phyloP scores from a whole-genome alignment of 92 coral and sea anemone species.

The Phymanthus crucifer region DNA sequence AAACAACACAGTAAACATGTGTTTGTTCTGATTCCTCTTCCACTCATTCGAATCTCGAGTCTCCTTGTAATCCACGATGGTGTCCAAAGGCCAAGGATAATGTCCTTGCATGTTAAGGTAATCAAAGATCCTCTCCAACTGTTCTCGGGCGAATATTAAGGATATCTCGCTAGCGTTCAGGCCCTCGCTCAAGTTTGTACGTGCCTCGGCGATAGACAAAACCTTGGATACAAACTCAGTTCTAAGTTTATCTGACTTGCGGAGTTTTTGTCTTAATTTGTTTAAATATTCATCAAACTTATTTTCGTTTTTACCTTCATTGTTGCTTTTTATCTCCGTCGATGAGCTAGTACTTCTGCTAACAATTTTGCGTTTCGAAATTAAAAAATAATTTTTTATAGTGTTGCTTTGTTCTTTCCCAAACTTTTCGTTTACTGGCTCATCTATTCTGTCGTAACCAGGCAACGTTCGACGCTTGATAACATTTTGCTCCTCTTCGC shows the following conservation, averaged over 20 bases:
- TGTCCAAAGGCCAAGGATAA: slow-evolving; percentile 92
- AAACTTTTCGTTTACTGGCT: background rate
- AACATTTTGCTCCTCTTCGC: background rate
- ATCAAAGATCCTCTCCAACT: slow-evolving; percentile 70
- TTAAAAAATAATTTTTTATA: background rate
- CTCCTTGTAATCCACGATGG: slow-evolving; percentile 61
- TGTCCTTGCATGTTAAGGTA: slow-evolving; percentile 79
- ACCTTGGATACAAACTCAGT: slow-evolving; percentile 20
- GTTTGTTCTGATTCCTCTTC: slow-evolving; percentile 33
- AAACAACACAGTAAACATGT: slow-evolving; percentile 71
- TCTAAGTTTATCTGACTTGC: background rate
- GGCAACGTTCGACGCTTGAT: background rate
- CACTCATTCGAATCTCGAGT: slow-evolving; percentile 57
- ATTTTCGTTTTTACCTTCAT: background rate
- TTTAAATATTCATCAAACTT: background rate
- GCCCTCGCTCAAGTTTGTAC: background rate
- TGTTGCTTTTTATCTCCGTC: background rate
- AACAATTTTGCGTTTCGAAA: background rate
- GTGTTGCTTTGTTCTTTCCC: background rate
- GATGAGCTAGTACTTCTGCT: background rate
- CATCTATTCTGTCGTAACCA: background rate
- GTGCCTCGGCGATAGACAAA: slow-evolving; percentile 3
- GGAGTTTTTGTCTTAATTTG: slow-evolving; percentile 9
- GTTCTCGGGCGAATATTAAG: slow-evolving; percentile 42
- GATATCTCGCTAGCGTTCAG: slow-evolving; percentile 20